Conservation (phyloP, 2,797 vertebrate genomes). For the Eospalax fontanierii region DNA sequence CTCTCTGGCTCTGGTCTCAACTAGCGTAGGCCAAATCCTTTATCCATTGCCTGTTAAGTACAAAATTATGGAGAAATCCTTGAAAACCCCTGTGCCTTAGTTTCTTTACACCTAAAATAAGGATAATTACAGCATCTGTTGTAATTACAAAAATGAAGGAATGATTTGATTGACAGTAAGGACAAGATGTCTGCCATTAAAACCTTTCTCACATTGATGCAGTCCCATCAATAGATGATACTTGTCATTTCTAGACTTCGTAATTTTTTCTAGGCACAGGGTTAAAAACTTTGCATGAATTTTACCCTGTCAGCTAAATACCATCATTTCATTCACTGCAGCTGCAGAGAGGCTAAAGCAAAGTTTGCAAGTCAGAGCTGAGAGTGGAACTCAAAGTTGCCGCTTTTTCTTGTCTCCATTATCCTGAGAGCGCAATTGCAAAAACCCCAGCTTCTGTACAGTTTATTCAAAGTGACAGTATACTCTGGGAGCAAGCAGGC, state of each 20-base stretch:
- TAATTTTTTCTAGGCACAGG: background rate
- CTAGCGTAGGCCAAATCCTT: background rate
- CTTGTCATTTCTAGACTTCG: no score
- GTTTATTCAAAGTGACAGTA: background rate
- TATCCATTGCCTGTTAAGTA: background rate
- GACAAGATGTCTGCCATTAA: background rate
- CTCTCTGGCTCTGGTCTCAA: no score
- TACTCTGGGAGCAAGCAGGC: background rate
- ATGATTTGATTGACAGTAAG: background rate
- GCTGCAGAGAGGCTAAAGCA: background rate
- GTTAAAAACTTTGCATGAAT: background rate
- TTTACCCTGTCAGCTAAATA: background rate
- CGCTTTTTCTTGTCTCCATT: background rate
- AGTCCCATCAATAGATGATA: background rate
- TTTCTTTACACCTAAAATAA: background rate
- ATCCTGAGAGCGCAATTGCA: background rate
- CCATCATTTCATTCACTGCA: background rate
- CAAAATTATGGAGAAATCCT: background rate
- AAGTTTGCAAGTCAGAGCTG: background rate
- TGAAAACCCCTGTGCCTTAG: background rate
- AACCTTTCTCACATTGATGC: background rate
- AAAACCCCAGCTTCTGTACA: background rate
- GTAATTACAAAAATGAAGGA: background rate
- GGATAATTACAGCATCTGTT: background rate
- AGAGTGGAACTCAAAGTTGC: background rate